Evolutionary conservation across 1,140 invertebrate species (phyloP), one percentile per base, ranked within the genome.

Genomic region (Lasioglossum albipes): DNA sequence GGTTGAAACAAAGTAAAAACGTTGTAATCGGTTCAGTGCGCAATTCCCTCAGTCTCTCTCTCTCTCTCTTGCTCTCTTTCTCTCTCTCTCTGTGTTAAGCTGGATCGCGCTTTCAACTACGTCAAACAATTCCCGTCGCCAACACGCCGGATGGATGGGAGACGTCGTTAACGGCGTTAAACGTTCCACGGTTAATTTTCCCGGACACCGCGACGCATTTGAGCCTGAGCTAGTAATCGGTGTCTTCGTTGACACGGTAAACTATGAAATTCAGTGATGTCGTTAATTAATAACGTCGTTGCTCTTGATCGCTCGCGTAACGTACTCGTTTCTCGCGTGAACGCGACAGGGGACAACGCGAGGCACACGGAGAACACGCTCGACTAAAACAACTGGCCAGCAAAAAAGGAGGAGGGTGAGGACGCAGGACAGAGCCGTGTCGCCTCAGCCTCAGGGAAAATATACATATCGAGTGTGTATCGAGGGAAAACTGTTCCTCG

Each of bases 221-320:
- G 12, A 45, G 18, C 49, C 59, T 22, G 12, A 45, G 18, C 49
- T 22, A 18, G n/a, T 69, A 69, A 76, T 49, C 52, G 31, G 13
- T 22, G 54, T 45, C 22, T 61, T 36, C 59, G 31, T 42, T 36
- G n/a, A 78, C 41, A 20, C 66, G 7, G 16, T 41, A 41, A 73
- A 49, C 36, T 42, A 54, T n/a, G n/a, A 73, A 65, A 79, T 62
- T 42, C 54, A 22, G 7, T 54, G 76, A 66, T 18, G 16, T n/a
- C 45, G 81, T 72, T 85, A 85, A 85, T 85, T 86, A 86, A 83
- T 79, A 85, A 75, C 41, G 65, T 27, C 61, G 71, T 77, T 72
- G 64, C 36, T 61, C 41, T 78, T 72, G 73, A 65, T 41, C 57
- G 73, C 45, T 41, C 57, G 73, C 45, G 36, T 74, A 62, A 61